Conservation (phyloP, 2,888 invertebrate genomes). For the Loripinus fragilis region DNA sequence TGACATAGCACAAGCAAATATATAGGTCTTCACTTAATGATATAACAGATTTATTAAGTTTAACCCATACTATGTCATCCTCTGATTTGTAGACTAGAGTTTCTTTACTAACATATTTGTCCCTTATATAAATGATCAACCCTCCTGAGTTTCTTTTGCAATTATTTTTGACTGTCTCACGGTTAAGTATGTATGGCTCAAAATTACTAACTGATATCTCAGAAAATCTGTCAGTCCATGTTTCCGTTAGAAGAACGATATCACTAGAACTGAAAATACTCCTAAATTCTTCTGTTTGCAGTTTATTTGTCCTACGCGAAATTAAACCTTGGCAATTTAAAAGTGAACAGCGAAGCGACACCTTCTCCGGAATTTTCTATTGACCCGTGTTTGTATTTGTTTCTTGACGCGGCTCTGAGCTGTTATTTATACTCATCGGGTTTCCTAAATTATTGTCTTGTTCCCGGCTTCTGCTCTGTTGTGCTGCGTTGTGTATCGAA, state of each 20-base stretch:
- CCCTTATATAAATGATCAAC: not conserved
- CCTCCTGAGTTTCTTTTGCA: not conserved
- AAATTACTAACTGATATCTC: not conserved
- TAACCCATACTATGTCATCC: not conserved
- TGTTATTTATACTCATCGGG: too few relatives aligned
- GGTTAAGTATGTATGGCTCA: not conserved
- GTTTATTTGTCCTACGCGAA: not conserved
- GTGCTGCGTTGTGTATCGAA: too few relatives aligned
- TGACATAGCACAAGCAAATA: slow-evolving; percentile 1
- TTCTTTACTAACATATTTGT: not conserved
- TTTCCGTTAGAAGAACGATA: not conserved
- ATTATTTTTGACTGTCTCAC: not conserved
- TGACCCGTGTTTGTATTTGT: not conserved
- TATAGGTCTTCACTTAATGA: not conserved
- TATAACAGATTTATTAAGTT: not conserved
- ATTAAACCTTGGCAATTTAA: not conserved
- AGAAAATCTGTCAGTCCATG: not conserved
- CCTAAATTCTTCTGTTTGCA: not conserved
- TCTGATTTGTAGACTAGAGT: not conserved
- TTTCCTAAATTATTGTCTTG: too few relatives aligned
- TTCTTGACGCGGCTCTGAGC: not conserved
- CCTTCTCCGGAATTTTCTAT: slow-evolving; percentile 6
- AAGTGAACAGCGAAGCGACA: not conserved
- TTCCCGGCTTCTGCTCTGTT: too few relatives aligned
- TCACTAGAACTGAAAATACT: not conserved